Conservation (phyloP, 2,888 invertebrate genomes). For the Polydrusus tereticollis region DNA sequence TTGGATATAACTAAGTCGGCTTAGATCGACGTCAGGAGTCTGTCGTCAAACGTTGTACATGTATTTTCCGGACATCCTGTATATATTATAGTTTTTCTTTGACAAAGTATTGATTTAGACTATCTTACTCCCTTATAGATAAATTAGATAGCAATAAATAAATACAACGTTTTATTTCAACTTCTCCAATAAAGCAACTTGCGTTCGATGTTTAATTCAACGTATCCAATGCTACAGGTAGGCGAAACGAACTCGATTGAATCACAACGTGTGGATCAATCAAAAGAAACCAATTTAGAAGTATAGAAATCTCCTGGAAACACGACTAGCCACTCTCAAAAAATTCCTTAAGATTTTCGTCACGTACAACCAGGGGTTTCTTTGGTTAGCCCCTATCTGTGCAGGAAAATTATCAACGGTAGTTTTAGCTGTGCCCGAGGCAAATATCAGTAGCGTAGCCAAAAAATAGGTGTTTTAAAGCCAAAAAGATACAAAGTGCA, state of each 20-base stretch:
- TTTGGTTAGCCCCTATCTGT: not conserved
- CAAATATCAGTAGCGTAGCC: not conserved
- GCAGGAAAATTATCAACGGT: not conserved
- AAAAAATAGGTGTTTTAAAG: no score
- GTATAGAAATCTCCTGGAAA: slow-evolving; percentile 22
- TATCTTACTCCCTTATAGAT: no score
- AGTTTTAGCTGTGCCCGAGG: not conserved
- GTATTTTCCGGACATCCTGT: no score
- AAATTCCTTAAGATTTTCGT: slow-evolving; percentile 16
- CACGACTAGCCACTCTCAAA: slow-evolving; percentile 17
- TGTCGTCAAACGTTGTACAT: no score
- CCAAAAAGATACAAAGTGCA: no score
- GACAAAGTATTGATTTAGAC: no score
- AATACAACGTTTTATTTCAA: no score
- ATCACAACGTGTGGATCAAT: slow-evolving; percentile 36
- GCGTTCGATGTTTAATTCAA: slow-evolving; percentile 4
- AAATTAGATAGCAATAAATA: no score
- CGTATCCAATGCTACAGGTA: slow-evolving; percentile 19
- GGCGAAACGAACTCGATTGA: slow-evolving; percentile 32
- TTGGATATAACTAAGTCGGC: no score
- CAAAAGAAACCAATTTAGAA: slow-evolving; percentile 38
- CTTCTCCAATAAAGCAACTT: no score
- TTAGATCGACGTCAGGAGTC: no score
- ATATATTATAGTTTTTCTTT: no score
- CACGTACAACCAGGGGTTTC: slow-evolving; percentile 22